These are phyloP conservation scores for Ethmia dodecea DNA, from an alignment of 2,888 invertebrate species.

Conservation along the genomic window DNA sequence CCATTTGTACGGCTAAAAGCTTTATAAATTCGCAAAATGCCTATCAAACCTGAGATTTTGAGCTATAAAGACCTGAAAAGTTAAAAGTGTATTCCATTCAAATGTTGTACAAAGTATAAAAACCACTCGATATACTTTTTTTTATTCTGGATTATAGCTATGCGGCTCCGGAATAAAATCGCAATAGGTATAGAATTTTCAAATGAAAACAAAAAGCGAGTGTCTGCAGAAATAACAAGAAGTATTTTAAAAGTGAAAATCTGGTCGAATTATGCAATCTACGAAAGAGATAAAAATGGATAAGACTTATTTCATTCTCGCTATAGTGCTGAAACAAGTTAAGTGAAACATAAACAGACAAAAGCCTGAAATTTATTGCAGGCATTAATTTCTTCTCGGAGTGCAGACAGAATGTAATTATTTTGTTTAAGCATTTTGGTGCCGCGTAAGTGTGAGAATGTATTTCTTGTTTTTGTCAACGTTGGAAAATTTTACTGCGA, in stretches of 20 bases:
- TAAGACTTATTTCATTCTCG: constrained; percentile 26
- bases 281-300: constrained; percentile 19
- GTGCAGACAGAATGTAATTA: constrained; percentile 33
- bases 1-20: too few species aligned
- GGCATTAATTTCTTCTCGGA: constrained; percentile 44
- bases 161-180: too few species aligned
- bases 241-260: constrained; percentile 3
- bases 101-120: too few species aligned
- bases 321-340: constrained; percentile 29
- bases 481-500: background rate
- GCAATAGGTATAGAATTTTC: too few species aligned
- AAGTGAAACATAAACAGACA: constrained; percentile 44
- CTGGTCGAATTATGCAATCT: constrained; percentile 4
- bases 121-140: too few species aligned
- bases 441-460: constrained; percentile 11
- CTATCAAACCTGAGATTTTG: too few species aligned
- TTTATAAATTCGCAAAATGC: too few species aligned
- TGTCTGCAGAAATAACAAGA: background rate
- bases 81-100: too few species aligned
- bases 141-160: too few species aligned
- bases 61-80: too few species aligned
- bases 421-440: constrained; percentile 28
- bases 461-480: background rate
- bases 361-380: constrained; percentile 45
- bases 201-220: too few species aligned